A percentile compares a stretch with the other conserved stretches of the same genome.
These are phyloP conservation scores for Zoanthus sansibaricus DNA, from an alignment of 92 coral and sea anemone species.

Conservation along the genomic window DNA sequence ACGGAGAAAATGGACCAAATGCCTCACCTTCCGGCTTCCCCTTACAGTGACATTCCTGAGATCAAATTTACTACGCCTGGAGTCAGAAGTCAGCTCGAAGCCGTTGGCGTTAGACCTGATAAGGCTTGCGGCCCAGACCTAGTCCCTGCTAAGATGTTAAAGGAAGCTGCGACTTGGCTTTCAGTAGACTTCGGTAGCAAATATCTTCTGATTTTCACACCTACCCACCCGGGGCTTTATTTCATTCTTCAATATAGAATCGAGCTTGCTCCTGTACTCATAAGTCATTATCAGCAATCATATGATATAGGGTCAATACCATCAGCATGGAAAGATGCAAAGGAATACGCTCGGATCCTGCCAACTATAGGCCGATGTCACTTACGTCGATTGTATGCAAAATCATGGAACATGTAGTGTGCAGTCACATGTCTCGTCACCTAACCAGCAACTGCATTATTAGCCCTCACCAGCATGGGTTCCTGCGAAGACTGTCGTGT, in stretches of 20 bases:
- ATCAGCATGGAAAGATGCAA: constrained; percentile 6
- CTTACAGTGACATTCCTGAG: constrained; percentile 42
- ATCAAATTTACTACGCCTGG: constrained; percentile 20
- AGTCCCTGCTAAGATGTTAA: background rate
- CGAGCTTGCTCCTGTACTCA: background rate
- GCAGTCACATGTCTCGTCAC: constrained; percentile 52
- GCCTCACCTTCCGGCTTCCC: background rate
- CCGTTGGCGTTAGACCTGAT: background rate
- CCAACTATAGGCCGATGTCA: constrained; percentile 33
- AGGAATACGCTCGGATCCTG: background rate
- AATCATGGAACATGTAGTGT: constrained; percentile 36
- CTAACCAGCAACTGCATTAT: constrained; percentile 29
- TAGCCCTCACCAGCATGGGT: constrained; percentile 27
- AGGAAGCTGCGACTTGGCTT: background rate
- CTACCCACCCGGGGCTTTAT: background rate
- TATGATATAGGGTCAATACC: background rate
- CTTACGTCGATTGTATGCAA: constrained; percentile 45
- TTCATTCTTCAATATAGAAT: background rate
- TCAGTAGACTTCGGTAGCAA: background rate
- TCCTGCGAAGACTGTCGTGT: constrained; percentile 48
- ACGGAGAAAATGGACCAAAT: constrained; percentile 19
- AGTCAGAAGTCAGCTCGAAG: constrained; percentile 40
- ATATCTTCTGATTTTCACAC: background rate
- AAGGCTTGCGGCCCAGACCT: background rate
- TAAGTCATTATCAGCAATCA: background rate